Evolutionary conservation across 2,888 invertebrate species (phyloP).

Genomic region (Meganola albula): DNA sequence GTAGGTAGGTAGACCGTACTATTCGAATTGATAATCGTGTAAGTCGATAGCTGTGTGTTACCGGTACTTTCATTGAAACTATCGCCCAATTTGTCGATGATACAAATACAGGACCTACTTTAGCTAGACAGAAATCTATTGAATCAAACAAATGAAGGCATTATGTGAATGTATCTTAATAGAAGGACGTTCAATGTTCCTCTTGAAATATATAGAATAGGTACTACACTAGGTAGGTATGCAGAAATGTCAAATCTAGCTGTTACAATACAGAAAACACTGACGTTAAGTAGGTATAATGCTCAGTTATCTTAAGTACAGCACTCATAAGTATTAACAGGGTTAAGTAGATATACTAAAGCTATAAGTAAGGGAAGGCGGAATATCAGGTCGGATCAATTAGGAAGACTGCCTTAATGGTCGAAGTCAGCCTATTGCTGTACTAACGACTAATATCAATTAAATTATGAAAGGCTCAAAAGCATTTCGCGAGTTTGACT

Average conservation of each 20-base stretch:
- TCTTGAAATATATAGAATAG: conserved; percentile 34
- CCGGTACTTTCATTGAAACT: conserved; percentile 33
- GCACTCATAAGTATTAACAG: conserved; percentile 59
- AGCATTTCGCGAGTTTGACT: conserved; percentile 23
- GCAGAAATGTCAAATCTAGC: conserved; percentile 56
- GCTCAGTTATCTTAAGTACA: conserved; percentile 47
- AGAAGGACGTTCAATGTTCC: conserved; percentile 23
- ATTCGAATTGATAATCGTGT: conserved; percentile 56
- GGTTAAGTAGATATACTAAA: conserved; percentile 71
- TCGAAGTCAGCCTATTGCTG: conserved; percentile 17
- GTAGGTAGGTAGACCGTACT: too few species aligned
- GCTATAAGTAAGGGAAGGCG: conserved; percentile 71
- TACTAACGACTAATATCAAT: conserved; percentile 24
- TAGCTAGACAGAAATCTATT: conserved; percentile 59
- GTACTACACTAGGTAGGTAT: conserved; percentile 51
- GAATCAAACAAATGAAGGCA: conserved; percentile 49
- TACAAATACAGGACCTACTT: conserved; percentile 64
- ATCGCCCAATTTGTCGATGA: conserved; percentile 44
- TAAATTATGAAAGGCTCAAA: conserved; percentile 26
- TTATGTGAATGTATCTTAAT: conserved; percentile 43
- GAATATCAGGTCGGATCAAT: conserved; percentile 52
- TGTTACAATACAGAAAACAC: conserved; percentile 49
- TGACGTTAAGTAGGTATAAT: conserved; percentile 46
- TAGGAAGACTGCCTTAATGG: conserved; percentile 32
- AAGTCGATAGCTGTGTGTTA: conserved; percentile 33